Evolutionary conservation across 2,888 invertebrate species (phyloP).

Genomic region (Seira musarum): DNA sequence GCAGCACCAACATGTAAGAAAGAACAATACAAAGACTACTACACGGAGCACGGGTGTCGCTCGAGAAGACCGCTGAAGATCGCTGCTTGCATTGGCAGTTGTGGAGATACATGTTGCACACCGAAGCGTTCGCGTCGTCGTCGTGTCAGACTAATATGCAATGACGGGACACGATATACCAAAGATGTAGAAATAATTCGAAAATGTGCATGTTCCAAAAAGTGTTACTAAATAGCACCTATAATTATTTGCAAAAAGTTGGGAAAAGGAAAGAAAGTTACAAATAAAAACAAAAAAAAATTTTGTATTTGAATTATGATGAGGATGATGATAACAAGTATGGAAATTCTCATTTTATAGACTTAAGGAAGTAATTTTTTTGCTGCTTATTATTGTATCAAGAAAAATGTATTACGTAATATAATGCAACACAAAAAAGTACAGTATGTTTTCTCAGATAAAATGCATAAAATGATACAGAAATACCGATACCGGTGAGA

Average conservation of each 20-base stretch:
- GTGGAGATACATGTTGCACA: slow-evolving; percentile 90
- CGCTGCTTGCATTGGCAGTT: slow-evolving; percentile 86
- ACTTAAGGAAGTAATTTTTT: slow-evolving; percentile 2
- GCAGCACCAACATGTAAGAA: slow-evolving; percentile 86
- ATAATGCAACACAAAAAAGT: neutral
- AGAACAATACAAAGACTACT: slow-evolving; percentile 91
- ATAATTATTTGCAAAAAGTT: neutral
- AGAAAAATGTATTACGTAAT: neutral
- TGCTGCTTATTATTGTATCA: slow-evolving; percentile 28
- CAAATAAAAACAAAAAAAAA: slow-evolving; percentile 28
- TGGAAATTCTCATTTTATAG: slow-evolving; percentile 30
- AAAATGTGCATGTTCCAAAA: slow-evolving; percentile 95
- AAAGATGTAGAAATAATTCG: slow-evolving; percentile 97
- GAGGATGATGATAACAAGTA: too few relatives aligned
- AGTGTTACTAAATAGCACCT: slow-evolving; percentile 77
- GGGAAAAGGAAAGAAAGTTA: slow-evolving; percentile 22
- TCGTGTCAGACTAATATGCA: slow-evolving; percentile 94
- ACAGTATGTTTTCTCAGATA: neutral
- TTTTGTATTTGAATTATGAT: slow-evolving; percentile 45
- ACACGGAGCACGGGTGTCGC: slow-evolving; percentile 92
- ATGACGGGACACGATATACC: slow-evolving; percentile 93
- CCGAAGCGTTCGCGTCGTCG: slow-evolving; percentile 91
- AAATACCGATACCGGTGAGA: neutral
- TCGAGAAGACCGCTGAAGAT: slow-evolving; percentile 92
- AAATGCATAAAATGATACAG: neutral